Evolutionary conservation across 2,888 invertebrate species (phyloP).

Genomic region (Zygothrica quintamaculata): DNA sequence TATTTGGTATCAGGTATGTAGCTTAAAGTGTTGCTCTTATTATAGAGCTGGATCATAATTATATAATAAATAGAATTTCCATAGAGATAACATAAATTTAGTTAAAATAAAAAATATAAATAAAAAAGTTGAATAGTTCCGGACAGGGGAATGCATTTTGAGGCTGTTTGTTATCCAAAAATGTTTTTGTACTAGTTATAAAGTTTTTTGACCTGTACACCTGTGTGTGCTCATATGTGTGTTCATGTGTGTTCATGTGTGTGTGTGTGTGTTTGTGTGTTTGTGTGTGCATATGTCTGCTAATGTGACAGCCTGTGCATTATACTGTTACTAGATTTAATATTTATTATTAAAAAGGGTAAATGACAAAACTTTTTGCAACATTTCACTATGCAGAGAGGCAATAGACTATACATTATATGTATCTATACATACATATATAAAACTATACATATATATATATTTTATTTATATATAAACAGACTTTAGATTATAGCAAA

Average conservation of each 20-base stretch:
- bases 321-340: constrained; percentile 39
- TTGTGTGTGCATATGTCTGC: constrained; percentile 23
- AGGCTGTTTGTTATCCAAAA: constrained; percentile 39
- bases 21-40: constrained; percentile 22
- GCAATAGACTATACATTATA: constrained; percentile 11
- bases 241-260: constrained; percentile 23
- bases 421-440: too few relatives aligned
- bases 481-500: too few relatives aligned
- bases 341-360: constrained; percentile 78
- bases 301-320: constrained; percentile 49
- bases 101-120: too few relatives aligned
- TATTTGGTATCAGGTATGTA: constrained; percentile 35
- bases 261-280: constrained; percentile 5
- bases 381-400: constrained; percentile 26
- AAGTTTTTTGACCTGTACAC: constrained; percentile 29
- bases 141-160: constrained; percentile 17
- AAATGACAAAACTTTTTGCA: constrained; percentile 74
- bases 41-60: constrained; percentile 68
- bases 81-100: constrained; percentile 34
- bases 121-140: neutral
- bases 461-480: too few relatives aligned
- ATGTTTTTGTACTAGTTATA: constrained; percentile 33
- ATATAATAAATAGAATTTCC: constrained; percentile 76
- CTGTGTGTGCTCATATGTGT: constrained; percentile 18
- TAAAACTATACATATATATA: too few relatives aligned